Base-by-base conservation (phyloP, 1,140 invertebrate species). In the Aphelenchoides fujianensis region DNA sequence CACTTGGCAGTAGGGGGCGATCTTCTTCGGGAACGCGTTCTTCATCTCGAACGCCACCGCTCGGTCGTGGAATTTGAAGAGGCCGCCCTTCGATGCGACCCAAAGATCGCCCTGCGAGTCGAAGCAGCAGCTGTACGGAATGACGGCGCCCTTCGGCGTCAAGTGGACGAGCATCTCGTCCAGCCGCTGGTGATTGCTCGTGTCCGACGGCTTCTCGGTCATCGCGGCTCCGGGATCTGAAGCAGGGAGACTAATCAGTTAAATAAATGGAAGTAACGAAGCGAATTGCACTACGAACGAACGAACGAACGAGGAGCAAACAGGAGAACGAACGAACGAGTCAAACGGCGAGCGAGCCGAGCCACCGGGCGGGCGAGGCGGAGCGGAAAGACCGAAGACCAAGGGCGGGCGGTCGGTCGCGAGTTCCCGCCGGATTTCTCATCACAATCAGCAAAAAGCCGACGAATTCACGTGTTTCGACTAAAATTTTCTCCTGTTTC, bases 11-110 rank as follows among this genome's bases (percentile, higher is more conserved):
- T 77, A 83, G 3, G 82, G 67, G 2, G 78, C 81, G 68, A 83
- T 83, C 53, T 84, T 83, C 63, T 82, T 83, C 16, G 82, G 80
- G 41, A 80, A 84, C 1, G 59, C 48, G 52, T 84, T 84, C 52
- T 83, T 84, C 0, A 57, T 62, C 36, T 83, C 72, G 48, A 75
- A 80, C 7, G 82, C 32, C 0, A 82, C 61, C 35, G 34, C 32
- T 2, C 73, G 68, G 23, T 62, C 63, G 34, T 63, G 53, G 3
- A 82, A 75, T 61, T 83, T 83, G 70, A 79, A 83, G 2, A 83
- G 68, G 23, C 82, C 82, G 32, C 82, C 82, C 68, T 83, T 83
- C 19, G 81, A 68, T 2, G 82, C 79, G 1, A 84, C 81, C 82
- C 82, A 82, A 12, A 82, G 57, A 71, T 73, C 57, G 19, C 62